Percentiles rank a stretch among this genome's conserved stretches.
phyloP scores from a whole-genome alignment of 2,797 vertebrate genomes.

The Crypturellus tataupa region DNA sequence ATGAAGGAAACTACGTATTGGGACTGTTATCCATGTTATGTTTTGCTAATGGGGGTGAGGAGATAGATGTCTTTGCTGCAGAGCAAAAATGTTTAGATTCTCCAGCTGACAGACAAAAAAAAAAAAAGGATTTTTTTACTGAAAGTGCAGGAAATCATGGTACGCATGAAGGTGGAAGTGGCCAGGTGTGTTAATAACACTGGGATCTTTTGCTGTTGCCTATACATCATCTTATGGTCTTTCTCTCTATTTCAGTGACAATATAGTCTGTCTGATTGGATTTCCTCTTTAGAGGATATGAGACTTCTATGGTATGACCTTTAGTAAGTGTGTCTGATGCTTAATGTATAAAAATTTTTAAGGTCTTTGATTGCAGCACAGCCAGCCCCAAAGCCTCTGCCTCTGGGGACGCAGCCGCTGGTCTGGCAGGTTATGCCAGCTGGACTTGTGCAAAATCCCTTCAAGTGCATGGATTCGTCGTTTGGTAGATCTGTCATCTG shows the following conservation, averaged over 20 bases:
- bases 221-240: background rate
- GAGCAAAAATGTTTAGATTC: background rate
- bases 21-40: background rate
- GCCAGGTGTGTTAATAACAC: background rate
- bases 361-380: background rate
- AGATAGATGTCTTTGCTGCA: background rate
- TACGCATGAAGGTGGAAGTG: rapidly evolving
- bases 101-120: background rate
- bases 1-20: background rate
- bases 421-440: background rate
- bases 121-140: background rate
- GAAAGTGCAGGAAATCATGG: background rate
- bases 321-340: background rate
- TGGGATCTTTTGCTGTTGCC: background rate
- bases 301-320: background rate
- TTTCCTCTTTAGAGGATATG: background rate
- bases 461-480: background rate
- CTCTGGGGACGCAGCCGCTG: background rate
- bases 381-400: background rate
- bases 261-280: background rate
- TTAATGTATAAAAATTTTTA: background rate
- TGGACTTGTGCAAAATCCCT: background rate
- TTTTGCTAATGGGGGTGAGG: background rate
- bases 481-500: background rate
- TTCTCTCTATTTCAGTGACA: background rate